A percentile compares a stretch with the other conserved stretches of the same genome.
These are phyloP conservation scores for Apantesis nais DNA, from an alignment of 2,888 invertebrate species.

Conservation along the genomic window DNA sequence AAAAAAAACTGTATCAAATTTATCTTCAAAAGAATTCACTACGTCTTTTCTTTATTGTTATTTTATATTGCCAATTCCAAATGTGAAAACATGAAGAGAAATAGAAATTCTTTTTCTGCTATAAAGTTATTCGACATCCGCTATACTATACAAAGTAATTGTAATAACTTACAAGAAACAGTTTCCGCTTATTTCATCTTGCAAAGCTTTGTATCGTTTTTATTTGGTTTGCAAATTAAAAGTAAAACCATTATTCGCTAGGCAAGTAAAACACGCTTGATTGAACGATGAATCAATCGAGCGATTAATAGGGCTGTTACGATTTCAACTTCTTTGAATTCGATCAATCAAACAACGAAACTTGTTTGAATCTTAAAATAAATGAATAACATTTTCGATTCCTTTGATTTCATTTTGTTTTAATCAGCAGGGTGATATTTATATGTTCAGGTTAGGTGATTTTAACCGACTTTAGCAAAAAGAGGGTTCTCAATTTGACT, in stretches of 20 bases:
- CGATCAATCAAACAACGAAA: background rate
- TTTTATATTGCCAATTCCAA: background rate
- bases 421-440: background rate
- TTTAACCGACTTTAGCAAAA: too few species aligned
- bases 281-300: constrained; percentile 1
- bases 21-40: background rate
- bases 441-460: too few species aligned
- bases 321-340: constrained; percentile 1
- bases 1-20: background rate
- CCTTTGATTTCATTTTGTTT: background rate
- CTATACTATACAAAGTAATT: background rate
- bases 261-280: background rate
- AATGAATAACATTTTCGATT: background rate
- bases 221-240: background rate
- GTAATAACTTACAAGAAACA: constrained; percentile 1
- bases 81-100: background rate
- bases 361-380: background rate
- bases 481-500: too few species aligned
- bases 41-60: background rate
- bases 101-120: background rate
- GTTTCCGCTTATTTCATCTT: background rate
- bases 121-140: background rate
- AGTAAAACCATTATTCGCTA: background rate
- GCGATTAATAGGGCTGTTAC: background rate
- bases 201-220: constrained; percentile 1